Evolutionary conservation across 2,888 invertebrate genomes (phyloP).

Genomic region (Fragum sueziense): DNA sequence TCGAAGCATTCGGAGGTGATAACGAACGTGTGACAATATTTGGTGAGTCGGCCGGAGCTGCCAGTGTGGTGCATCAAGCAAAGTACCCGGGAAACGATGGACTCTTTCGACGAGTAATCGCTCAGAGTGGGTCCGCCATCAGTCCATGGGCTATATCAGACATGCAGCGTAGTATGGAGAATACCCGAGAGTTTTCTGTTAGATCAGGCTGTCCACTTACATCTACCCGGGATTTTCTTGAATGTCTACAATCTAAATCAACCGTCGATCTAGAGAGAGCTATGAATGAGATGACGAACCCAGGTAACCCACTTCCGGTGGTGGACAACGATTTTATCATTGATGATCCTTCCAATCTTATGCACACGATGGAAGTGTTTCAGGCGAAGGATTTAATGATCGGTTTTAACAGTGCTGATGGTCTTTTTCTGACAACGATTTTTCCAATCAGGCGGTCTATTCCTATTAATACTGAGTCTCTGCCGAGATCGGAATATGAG

Average conservation of each 20-base stretch:
- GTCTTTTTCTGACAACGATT: background rate
- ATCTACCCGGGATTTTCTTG: background rate
- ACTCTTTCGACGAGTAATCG: slow-evolving; percentile 41
- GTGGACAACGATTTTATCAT: slow-evolving; percentile 14
- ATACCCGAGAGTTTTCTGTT: background rate
- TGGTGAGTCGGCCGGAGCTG: slow-evolving; percentile 71
- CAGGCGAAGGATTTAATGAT: slow-evolving; percentile 14
- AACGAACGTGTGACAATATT: slow-evolving; percentile 60
- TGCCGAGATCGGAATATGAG: background rate
- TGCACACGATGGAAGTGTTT: slow-evolving; percentile 10
- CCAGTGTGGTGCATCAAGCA: slow-evolving; percentile 60
- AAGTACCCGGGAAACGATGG: slow-evolving; percentile 59
- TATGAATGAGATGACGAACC: background rate
- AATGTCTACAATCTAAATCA: slow-evolving; percentile 6
- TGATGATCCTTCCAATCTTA: background rate
- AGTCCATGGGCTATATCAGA: background rate
- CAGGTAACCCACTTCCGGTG: background rate
- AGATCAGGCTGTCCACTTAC: background rate
- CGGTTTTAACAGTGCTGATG: slow-evolving; percentile 15
- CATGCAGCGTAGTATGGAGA: background rate
- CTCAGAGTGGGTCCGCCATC: slow-evolving; percentile 60
- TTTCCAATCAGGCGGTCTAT: background rate
- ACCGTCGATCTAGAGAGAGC: background rate
- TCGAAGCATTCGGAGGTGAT: slow-evolving; percentile 65
- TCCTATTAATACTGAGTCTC: background rate